phyloP scores from a whole-genome alignment of 1,140 invertebrate species.

The Brachionus sp. region DNA sequence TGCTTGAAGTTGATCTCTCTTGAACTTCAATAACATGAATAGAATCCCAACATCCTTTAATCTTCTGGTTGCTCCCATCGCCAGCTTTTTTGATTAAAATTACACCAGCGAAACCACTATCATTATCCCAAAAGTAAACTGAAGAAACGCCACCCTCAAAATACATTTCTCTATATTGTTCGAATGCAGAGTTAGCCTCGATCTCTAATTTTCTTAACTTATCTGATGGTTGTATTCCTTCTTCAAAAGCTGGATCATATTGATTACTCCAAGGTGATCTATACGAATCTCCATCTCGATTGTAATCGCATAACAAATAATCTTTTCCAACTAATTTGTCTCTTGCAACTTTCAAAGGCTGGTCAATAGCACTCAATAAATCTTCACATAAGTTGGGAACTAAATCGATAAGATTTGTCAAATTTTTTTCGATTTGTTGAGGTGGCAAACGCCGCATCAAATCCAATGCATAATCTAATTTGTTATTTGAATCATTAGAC shows the following conservation, averaged over 20 bases:
- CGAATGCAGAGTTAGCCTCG: constrained; percentile 95
- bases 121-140: constrained; percentile 98
- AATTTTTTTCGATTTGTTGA: constrained; percentile 76
- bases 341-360: constrained; percentile 88
- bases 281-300: constrained; percentile 97
- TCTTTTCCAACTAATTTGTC: constrained; percentile 91
- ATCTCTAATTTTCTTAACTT: constrained; percentile 89
- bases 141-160: constrained; percentile 99
- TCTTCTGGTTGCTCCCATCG: constrained; percentile 90
- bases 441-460: constrained; percentile 96
- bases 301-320: constrained; percentile 97
- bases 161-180: constrained; percentile 97
- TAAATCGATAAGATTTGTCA: constrained; percentile 36
- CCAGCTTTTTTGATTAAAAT: constrained; percentile 97
- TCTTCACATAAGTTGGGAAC: constrained; percentile 93
- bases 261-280: constrained; percentile 98
- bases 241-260: constrained; percentile 93
- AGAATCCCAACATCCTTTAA: constrained; percentile 95
- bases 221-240: constrained; percentile 96
- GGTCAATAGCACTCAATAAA: constrained; percentile 92
- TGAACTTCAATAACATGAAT: constrained; percentile 98
- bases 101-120: constrained; percentile 91
- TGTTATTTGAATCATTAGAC: constrained; percentile 45
- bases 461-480: constrained; percentile 71
- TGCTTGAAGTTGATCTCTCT: constrained; percentile 62